A percentile compares a stretch with the other conserved stretches of the same genome.
These are phyloP conservation scores for Corydoras maculifer DNA, from an alignment of 2,113 vertebrate genomes.

Conservation along the genomic window DNA sequence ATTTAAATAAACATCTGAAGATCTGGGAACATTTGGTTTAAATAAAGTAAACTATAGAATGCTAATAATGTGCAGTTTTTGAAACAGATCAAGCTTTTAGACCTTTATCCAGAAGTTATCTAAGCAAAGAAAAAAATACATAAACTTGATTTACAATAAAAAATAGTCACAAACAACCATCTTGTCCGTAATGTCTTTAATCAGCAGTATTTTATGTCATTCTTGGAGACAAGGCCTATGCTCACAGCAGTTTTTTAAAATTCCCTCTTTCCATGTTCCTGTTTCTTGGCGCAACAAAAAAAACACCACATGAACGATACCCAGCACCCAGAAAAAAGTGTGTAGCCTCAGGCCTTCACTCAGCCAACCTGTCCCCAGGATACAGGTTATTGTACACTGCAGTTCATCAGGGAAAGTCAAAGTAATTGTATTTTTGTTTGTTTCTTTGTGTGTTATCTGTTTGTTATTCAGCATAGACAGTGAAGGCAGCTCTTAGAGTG, in stretches of 20 bases:
- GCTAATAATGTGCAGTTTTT: too few relatives aligned
- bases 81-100: too few relatives aligned
- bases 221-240: conserved; percentile 13
- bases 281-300: conserved; percentile 20
- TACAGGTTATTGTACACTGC: conserved; percentile 31
- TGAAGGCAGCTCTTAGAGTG: conserved; percentile 60
- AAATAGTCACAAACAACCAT: too few relatives aligned
- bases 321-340: background rate
- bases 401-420: conserved; percentile 29
- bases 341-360: conserved; percentile 6
- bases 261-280: background rate
- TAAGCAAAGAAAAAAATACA: too few relatives aligned
- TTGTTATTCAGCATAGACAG: conserved; percentile 61
- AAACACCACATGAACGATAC: conserved; percentile 8
- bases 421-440: conserved; percentile 52
- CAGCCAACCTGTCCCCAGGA: conserved; percentile 14
- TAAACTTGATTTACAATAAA: too few relatives aligned
- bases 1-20: too few relatives aligned
- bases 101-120: too few relatives aligned
- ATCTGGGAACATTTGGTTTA: too few relatives aligned
- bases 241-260: conserved; percentile 4
- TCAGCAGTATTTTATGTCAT: too few relatives aligned
- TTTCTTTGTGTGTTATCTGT: conserved; percentile 63
- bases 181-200: too few relatives aligned
- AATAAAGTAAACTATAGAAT: too few relatives aligned